Evolutionary conservation across 2,113 vertebrate genomes (phyloP), one percentile per base, ranked within the genome.

Genomic region (Drymodes brunneopygia): DNA sequence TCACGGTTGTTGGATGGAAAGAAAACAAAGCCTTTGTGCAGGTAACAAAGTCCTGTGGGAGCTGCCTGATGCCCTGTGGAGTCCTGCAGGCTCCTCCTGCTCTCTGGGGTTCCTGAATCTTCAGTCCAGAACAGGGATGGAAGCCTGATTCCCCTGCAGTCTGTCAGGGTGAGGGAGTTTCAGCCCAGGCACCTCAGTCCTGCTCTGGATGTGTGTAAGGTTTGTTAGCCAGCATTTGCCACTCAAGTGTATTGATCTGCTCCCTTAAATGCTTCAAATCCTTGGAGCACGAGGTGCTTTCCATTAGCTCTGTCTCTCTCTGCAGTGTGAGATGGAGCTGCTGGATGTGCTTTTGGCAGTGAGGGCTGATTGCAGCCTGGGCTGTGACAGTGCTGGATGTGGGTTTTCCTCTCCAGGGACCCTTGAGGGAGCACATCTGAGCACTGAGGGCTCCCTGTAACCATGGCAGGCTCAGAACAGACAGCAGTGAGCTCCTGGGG

Each of bases 131-230:
- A 11, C 38, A 61, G 16, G 16, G 42, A 16, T 50, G 58, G 40
- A 84, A 78, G 25, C 18, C 35, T 66, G 28, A 84, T 73, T 28
- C 78, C 47, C 78, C 31, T 73, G 72, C 50, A 82, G 35, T 48
- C 75, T 47, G 31, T 27, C 17, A 29, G 29, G 29, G 27, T 9
- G 74, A 19, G 28, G 71, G 45, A 57, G 45, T 75, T 65, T 25
- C 64, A 72, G 45, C 42, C 24, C 14, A 13, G 88, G 88, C 2
- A 1, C 58, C 88, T 90, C 12, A 45, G 40, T 72, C 75, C 83
- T 45, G 20, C 47, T 62, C 54, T 1, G 0, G 2, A 4, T 19
- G 38, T 61, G 24, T 1, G 0, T 7, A 16, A 50, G 50, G n/a
- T 75, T 57, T 90, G n/a, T 10, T 15, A 69, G 42, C 50, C 92